Percentiles rank a stretch among this genome's conserved stretches.
phyloP scores from a whole-genome alignment of 1,140 invertebrate species.

The Teleogryllus occipitalis region DNA sequence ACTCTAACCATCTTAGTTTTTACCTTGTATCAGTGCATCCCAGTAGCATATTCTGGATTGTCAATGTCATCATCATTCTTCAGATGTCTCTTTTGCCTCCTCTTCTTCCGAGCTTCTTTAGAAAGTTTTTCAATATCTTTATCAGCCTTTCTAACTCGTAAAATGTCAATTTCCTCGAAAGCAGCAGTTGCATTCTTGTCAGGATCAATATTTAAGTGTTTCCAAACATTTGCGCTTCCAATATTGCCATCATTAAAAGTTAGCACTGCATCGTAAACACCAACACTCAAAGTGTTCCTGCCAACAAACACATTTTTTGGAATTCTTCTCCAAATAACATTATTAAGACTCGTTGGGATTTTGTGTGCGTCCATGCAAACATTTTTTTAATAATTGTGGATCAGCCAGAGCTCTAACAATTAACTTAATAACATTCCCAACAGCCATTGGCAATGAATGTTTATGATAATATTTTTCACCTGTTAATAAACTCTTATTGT shows the following conservation, averaged over 20 bases:
- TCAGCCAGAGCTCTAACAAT: background rate
- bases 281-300: background rate
- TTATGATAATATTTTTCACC: background rate
- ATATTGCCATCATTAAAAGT: slow-evolving; percentile 3
- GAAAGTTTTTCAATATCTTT: too few relatives aligned
- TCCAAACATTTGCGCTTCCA: background rate
- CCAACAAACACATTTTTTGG: too few relatives aligned
- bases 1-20: too few relatives aligned
- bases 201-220: background rate
- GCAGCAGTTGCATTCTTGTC: background rate
- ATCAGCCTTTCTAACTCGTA: too few relatives aligned
- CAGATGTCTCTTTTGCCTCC: too few relatives aligned
- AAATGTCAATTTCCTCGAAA: too few relatives aligned
- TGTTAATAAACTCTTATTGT: background rate
- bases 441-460: background rate
- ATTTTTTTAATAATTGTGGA: background rate
- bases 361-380: background rate
- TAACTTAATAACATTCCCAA: background rate
- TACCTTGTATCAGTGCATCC: slow-evolving; percentile 19
- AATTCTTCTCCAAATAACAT: slow-evolving; percentile 4
- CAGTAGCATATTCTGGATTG: slow-evolving; percentile 21
- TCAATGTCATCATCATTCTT: slow-evolving; percentile 21
- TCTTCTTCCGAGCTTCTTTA: too few relatives aligned
- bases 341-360: slow-evolving; percentile 7
- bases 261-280: slow-evolving; percentile 2